Conservation (phyloP, 2,888 invertebrate genomes). For the Epiblema foenella region DNA sequence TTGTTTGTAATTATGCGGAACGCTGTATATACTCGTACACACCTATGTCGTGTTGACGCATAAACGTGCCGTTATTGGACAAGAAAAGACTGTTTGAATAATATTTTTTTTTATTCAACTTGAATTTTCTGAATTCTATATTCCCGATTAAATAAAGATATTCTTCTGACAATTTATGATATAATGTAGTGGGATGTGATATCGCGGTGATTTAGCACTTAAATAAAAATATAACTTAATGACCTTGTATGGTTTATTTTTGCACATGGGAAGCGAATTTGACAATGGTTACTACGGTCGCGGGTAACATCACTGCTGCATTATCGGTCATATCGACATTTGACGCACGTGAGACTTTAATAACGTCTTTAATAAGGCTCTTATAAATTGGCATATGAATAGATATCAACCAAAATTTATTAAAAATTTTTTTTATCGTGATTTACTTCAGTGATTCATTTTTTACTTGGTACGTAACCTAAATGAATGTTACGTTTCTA, state of each 20-base stretch:
- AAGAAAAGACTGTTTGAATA: constrained; percentile 29
- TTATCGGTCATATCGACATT: not conserved
- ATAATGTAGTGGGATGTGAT: too few relatives aligned
- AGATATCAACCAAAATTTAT: not conserved
- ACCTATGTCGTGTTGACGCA: constrained; percentile 35
- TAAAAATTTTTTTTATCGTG: not conserved
- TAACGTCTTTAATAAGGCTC: not conserved
- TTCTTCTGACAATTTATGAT: too few relatives aligned
- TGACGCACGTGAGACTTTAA: not conserved
- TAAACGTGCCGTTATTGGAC: constrained; percentile 39
- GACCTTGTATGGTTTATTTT: too few relatives aligned
- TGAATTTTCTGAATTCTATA: too few relatives aligned
- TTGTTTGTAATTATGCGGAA: constrained; percentile 52
- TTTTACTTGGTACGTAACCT: not conserved
- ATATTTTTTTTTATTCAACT: not conserved
- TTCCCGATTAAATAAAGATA: too few relatives aligned
- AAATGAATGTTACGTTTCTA: not conserved
- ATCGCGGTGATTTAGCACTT: too few relatives aligned
- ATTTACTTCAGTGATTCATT: not conserved
- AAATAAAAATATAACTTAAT: too few relatives aligned
- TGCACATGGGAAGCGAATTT: too few relatives aligned
- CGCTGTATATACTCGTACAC: constrained; percentile 32
- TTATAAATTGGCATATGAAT: not conserved
- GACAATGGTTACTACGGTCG: too few relatives aligned
- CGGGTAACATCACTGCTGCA: not conserved